Evolutionary conservation across 35 echinoderm and acorn worm species (phyloP), one percentile per base, ranked within the genome.

Genomic region (Heliocidaris erythrogramma): DNA sequence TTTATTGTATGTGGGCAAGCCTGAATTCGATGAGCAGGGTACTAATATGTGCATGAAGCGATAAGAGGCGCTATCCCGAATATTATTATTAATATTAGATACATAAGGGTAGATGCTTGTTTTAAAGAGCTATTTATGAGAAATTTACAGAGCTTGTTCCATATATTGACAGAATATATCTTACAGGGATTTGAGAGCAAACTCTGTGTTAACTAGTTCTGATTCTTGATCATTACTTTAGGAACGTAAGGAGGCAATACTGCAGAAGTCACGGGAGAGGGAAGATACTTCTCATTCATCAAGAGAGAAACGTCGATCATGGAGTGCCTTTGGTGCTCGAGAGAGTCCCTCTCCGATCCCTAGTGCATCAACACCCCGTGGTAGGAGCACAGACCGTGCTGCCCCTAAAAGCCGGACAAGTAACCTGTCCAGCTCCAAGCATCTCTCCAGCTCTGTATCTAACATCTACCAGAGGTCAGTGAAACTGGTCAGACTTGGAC

Each of bases 401-500:
- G 47, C 96, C 69, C 21, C 52, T 9, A 47, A 85, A 89, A 29
- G 78, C 92, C 6, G 86, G 86, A 90, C 85, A 85, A 60, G 27
- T 32, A 88, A 86, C 93, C 56, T 95, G 30, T 31, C 93, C 84
- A 60, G 92, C 85, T 94, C 85, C 49, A 97, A 97, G 88, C 91
- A 94, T 7, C 86, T 97, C 10, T 97, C 96, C 4, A 95, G 94
- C 59, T 97, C 96, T 31, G 94, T 97, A 30, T 95, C 96, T 11
- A 95, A 95, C 32, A 48, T 97, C 24, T 95, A 95, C 86, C 88
- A 61, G 18, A 31, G 92, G 71, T 94, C 96, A 2, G 96, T 97
- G 48, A 94, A 95, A 35, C 94, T 97, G 49, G 96, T 97, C 29
- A 92, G 96, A 49, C 94, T 97, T 8, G 96, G 96, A n/a, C 96